These are phyloP conservation scores for Zelostemma sp. DNA, from an alignment of 1,140 invertebrate species.

Conservation along the genomic window DNA sequence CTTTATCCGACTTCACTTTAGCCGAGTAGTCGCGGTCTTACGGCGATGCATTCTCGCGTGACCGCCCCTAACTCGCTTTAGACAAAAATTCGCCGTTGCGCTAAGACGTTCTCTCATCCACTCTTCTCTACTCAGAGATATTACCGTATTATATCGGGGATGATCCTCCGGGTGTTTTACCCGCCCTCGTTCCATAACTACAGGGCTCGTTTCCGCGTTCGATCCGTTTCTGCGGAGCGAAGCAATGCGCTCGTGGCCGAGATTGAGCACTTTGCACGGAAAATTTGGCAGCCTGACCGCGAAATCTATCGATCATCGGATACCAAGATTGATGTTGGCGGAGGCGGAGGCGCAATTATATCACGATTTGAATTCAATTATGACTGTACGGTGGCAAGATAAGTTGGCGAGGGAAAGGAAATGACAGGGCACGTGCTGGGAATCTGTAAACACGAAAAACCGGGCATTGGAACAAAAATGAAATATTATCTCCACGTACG, in stretches of 20 bases:
- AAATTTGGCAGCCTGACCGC: constrained; percentile 47
- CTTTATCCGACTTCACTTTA: constrained; percentile 4
- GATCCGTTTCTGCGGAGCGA: constrained; percentile 27
- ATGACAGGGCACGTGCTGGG: constrained; percentile 43
- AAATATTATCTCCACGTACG: no score
- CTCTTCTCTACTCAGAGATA: constrained; percentile 8
- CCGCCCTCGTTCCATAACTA: background rate
- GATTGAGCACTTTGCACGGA: constrained; percentile 28
- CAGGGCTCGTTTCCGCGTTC: background rate
- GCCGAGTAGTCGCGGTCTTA: constrained; percentile 1
- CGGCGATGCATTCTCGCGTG: constrained; percentile 14
- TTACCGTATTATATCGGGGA: constrained; percentile 20
- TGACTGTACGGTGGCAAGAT: constrained; percentile 33
- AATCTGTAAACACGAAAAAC: constrained; percentile 31
- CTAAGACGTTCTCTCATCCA: background rate
- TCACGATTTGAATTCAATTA: constrained; percentile 48
- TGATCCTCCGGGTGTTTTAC: constrained; percentile 27
- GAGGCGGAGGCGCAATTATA: constrained; percentile 30
- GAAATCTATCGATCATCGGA: constrained; percentile 34
- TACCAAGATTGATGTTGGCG: constrained; percentile 32
- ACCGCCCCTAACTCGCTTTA: constrained; percentile 25
- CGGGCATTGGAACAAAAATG: no score
- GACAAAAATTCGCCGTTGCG: constrained; percentile 12
- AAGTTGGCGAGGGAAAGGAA: constrained; percentile 36
- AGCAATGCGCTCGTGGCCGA: constrained; percentile 9